These are phyloP conservation scores for Nyctereutes procyonoides DNA, from an alignment of 2,113 vertebrate species.

Conservation along the genomic window DNA sequence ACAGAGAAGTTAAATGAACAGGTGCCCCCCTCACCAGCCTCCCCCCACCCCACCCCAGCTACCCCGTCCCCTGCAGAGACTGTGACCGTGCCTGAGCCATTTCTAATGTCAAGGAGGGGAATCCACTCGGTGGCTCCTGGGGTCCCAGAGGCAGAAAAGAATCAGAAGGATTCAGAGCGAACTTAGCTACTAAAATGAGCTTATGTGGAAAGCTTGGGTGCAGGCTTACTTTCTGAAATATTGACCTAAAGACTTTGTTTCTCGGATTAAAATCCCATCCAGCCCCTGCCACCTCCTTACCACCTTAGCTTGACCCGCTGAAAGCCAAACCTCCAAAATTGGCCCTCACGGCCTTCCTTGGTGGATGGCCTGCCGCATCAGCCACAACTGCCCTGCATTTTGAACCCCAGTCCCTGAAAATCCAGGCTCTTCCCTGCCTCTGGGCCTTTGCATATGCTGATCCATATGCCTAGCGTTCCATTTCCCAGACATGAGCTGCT, in stretches of 20 bases:
- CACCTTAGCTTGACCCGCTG: background rate
- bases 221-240: background rate
- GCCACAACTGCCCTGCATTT: background rate
- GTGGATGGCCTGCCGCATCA: too few relatives aligned
- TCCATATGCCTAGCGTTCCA: rapidly evolving
- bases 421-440: background rate
- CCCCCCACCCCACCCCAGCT: background rate
- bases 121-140: rapidly evolving
- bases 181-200: background rate
- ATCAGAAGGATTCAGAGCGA: background rate
- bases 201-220: background rate
- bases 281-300: rapidly evolving
- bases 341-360: too few relatives aligned
- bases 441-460: background rate
- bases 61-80: background rate
- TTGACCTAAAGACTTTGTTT: background rate
- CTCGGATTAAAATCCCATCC: background rate
- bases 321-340: background rate
- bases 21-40: background rate
- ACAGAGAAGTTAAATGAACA: background rate
- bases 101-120: background rate
- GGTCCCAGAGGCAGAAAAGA: background rate
- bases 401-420: background rate
- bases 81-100: background rate
- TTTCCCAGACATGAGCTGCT: background rate